phyloP scores from a whole-genome alignment of 2,888 invertebrate genomes.

The Penaeus monodon region DNA sequence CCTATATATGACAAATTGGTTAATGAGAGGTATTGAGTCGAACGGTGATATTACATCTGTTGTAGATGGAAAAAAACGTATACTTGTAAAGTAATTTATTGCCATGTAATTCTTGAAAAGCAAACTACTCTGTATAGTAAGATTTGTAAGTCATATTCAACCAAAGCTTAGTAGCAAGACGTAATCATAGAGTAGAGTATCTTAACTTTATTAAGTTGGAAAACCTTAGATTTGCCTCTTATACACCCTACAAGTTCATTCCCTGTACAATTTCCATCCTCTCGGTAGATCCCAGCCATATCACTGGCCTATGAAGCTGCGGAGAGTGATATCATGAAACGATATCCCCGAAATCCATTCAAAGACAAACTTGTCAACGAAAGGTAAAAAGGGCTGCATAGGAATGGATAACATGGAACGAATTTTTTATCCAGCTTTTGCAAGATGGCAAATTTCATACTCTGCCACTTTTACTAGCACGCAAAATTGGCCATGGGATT shows the following conservation, averaged over 20 bases:
- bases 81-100: slow-evolving; percentile 13
- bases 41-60: neutral
- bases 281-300: slow-evolving; percentile 85
- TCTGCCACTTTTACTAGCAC: slow-evolving; percentile 43
- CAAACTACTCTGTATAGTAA: no score
- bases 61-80: neutral
- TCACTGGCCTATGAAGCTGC: slow-evolving; percentile 92
- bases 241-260: slow-evolving; percentile 7
- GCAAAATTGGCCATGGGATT: slow-evolving; percentile 27
- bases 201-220: no score
- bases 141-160: no score
- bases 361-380: slow-evolving; percentile 94
- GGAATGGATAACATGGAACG: neutral
- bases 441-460: slow-evolving; percentile 27
- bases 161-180: no score
- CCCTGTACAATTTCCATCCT: slow-evolving; percentile 27
- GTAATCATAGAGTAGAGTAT: no score
- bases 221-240: neutral
- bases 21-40: slow-evolving; percentile 68
- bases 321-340: slow-evolving; percentile 95
- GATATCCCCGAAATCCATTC: slow-evolving; percentile 88
- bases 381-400: slow-evolving; percentile 76
- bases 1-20: slow-evolving; percentile 73
- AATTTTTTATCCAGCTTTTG: slow-evolving; percentile 34
- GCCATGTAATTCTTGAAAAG: no score